These are phyloP conservation scores for Paratrypauchen microcephalus DNA, from an alignment of 2,797 vertebrate genomes.

Conservation along the genomic window DNA sequence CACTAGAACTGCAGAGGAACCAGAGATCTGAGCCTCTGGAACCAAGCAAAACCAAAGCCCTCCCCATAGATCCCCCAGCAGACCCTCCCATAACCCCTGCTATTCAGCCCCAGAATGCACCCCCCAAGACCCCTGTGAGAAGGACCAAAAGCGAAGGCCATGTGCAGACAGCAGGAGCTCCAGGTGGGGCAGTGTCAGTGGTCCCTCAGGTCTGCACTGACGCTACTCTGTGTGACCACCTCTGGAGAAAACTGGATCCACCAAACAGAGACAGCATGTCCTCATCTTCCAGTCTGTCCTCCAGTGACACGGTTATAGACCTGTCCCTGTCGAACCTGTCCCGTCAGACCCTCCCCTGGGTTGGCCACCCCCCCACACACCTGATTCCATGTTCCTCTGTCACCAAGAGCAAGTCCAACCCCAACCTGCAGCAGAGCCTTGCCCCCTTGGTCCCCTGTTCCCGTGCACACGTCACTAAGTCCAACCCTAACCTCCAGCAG, in stretches of 20 bases:
- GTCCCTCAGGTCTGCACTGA: conserved; percentile 82
- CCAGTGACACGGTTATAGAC: conserved; percentile 91
- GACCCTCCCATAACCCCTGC: not conserved
- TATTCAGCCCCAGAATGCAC: conserved; percentile 36
- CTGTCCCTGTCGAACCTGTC: conserved; percentile 86
- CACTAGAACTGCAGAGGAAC: conserved; percentile 18
- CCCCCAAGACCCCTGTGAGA: conserved; percentile 62
- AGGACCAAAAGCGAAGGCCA: conserved; percentile 80
- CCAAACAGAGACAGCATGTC: conserved; percentile 86
- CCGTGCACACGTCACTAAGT: conserved; percentile 79
- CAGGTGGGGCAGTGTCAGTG: conserved; percentile 55
- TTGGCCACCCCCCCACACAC: conserved; percentile 58
- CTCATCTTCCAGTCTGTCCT: conserved; percentile 94
- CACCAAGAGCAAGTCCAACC: conserved; percentile 76
- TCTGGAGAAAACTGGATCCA: conserved; percentile 90
- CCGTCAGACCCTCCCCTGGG: conserved; percentile 78
- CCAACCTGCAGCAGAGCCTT: conserved; percentile 66
- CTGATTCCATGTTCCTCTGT: conserved; percentile 55
- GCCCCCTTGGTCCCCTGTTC: conserved; percentile 56
- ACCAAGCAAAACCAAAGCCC: conserved; percentile 7
- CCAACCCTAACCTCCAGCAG: conserved; percentile 90
- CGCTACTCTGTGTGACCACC: conserved; percentile 83
- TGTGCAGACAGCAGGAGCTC: conserved; percentile 40
- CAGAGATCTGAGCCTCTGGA: conserved; percentile 9
- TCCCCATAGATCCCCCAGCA: conserved; percentile 20